phyloP scores from a whole-genome alignment of 2,113 vertebrate genomes.

The Triplophysa rosa region DNA sequence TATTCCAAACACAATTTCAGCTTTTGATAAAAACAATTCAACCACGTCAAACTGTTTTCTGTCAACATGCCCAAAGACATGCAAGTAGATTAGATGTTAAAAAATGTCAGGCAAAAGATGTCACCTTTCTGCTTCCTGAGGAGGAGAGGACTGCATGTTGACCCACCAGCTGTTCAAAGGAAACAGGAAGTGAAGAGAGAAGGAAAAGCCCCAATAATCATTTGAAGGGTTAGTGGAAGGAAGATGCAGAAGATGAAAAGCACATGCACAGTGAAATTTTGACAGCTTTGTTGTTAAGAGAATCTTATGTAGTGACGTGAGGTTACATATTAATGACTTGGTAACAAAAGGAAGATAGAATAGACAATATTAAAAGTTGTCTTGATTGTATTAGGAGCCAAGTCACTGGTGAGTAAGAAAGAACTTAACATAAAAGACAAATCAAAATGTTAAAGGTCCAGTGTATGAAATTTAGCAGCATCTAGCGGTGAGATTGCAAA shows the following conservation, averaged over 20 bases:
- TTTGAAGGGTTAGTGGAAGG: constrained; percentile 27
- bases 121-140: constrained; percentile 98
- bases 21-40: neutral
- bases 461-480: too few species aligned
- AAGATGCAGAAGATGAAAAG: constrained; percentile 19
- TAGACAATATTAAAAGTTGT: neutral
- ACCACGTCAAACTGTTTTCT: neutral
- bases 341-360: neutral
- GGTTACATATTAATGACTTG: neutral
- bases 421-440: neutral
- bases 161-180: constrained; percentile 88
- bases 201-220: constrained; percentile 58
- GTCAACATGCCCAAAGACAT: neutral
- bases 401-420: neutral
- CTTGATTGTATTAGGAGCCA: constrained; percentile 1
- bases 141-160: constrained; percentile 94
- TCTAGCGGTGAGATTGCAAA: too few species aligned
- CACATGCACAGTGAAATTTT: constrained; percentile 9
- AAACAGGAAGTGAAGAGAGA: constrained; percentile 78
- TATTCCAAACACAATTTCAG: neutral
- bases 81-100: neutral
- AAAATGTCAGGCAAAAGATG: constrained; percentile 53
- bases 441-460: neutral
- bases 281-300: neutral
- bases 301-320: neutral